phyloP scores from a whole-genome alignment of 2,797 vertebrate species.

The Danio aesculapii region DNA sequence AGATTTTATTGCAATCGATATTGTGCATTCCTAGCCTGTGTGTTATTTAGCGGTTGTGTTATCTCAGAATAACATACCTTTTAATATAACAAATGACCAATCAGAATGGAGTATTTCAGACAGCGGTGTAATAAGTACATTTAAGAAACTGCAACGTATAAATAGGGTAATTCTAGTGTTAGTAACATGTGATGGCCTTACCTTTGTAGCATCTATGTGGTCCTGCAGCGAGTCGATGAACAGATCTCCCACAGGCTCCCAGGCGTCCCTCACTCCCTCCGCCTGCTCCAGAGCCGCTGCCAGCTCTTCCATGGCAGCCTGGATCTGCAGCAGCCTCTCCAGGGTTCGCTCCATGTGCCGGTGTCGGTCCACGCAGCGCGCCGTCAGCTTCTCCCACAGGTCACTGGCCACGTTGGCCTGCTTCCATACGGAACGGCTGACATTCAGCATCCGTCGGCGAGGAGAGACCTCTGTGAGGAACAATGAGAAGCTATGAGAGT shows the following conservation, averaged over 20 bases:
- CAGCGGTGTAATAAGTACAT: too few species aligned
- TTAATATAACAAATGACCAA: too few species aligned
- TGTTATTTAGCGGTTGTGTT: too few species aligned
- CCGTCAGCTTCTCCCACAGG: conserved; percentile 95
- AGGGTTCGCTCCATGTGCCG: conserved; percentile 93
- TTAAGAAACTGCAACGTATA: too few species aligned
- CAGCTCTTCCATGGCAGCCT: conserved; percentile 92
- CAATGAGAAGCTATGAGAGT: neutral
- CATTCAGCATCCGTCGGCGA: conserved; percentile 87
- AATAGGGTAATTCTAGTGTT: neutral
- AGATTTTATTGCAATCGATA: too few species aligned
- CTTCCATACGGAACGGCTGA: conserved; percentile 97
- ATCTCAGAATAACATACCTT: too few species aligned
- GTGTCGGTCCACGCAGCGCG: conserved; percentile 93
- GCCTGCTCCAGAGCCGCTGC: conserved; percentile 88
- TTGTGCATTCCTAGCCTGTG: too few species aligned
- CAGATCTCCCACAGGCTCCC: conserved; percentile 97
- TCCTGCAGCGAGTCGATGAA: conserved; percentile 97
- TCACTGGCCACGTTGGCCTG: conserved; percentile 96
- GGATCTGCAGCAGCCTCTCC: conserved; percentile 92
- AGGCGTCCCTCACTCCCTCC: conserved; percentile 89
- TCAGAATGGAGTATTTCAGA: too few species aligned
- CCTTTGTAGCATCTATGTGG: conserved; percentile 96
- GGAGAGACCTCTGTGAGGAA: conserved; percentile 86
- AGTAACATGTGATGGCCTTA: conserved; percentile 63